These are phyloP conservation scores for Physella acuta DNA, from an alignment of 1,140 invertebrate genomes.

Conservation along the genomic window DNA sequence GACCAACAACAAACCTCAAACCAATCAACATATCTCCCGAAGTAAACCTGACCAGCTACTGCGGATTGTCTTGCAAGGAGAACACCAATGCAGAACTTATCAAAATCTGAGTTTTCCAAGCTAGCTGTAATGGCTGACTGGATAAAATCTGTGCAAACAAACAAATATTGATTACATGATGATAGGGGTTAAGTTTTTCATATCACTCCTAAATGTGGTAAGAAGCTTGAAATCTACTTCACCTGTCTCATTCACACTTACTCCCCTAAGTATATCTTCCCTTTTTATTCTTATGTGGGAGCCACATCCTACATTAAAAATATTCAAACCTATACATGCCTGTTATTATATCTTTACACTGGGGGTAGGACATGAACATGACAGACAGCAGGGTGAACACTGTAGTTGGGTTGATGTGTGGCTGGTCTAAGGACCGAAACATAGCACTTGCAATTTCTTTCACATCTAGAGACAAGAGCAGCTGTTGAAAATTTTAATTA, in stretches of 20 bases:
- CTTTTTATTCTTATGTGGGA: no score
- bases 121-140: neutral
- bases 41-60: neutral
- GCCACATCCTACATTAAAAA: no score
- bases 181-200: no score
- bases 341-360: no score
- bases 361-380: neutral
- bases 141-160: neutral
- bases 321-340: no score
- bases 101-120: neutral
- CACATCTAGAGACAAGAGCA: neutral
- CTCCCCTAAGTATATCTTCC: no score
- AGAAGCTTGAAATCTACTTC: no score
- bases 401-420: neutral
- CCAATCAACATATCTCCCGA: neutral
- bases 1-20: no score
- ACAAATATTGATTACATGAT: no score
- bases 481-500: no score
- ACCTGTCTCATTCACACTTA: no score
- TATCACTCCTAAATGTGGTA: no score
- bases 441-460: neutral
- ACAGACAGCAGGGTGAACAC: neutral
- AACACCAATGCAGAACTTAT: neutral
- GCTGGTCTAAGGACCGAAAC: neutral
- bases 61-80: neutral